Evolutionary conservation across 2,113 vertebrate species (phyloP), one percentile per base, ranked within the genome.

Genomic region (Siphamia tubifer): DNA sequence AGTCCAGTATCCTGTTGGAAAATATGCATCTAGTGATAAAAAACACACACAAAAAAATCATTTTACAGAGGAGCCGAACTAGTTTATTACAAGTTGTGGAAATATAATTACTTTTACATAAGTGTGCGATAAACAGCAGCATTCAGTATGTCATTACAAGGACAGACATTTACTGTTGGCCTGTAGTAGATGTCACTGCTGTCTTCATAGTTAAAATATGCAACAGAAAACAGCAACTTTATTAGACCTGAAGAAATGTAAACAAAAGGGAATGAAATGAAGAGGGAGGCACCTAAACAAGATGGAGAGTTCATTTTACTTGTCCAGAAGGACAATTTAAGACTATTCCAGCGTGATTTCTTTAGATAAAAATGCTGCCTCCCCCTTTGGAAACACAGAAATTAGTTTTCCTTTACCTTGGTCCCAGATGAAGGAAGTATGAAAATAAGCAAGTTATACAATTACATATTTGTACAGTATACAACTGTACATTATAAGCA

Each of bases 1-100:
- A n/a, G n/a, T n/a, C n/a, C n/a, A n/a, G n/a, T n/a, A n/a, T n/a
- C n/a, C n/a, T n/a, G n/a, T n/a, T n/a, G n/a, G n/a, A n/a, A n/a
- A n/a, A n/a, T n/a, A 34, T 20, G 10, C 52, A 55, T 10, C 27
- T 3, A 4, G 7, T 24, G 7, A 42, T 5, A n/a, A 30, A 15
- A 21, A 12, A 8, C 25, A 15, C 25, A 56, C n/a, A 42, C 9
- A 21, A 38, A 11, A 40, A 39, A 38, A 62, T 28, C 6, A 8
- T 10, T 16, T 1, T 47, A 57, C n/a, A 49, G 57, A 57, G 45
- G 64, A 71, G 74, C 34, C 65, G 70, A 76, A 67, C 27, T 68
- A 49, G 51, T 90, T 90, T 90, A 88, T 89, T 87, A 60, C 54
- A 83, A 66, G 66, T 64, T 24, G 31, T 78, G 61, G 19, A 60